Percentiles rank a stretch among this genome's conserved stretches.
Evolutionary conservation across 2,888 invertebrate species (phyloP).

Genomic region (Holacanthella duospinosa): DNA sequence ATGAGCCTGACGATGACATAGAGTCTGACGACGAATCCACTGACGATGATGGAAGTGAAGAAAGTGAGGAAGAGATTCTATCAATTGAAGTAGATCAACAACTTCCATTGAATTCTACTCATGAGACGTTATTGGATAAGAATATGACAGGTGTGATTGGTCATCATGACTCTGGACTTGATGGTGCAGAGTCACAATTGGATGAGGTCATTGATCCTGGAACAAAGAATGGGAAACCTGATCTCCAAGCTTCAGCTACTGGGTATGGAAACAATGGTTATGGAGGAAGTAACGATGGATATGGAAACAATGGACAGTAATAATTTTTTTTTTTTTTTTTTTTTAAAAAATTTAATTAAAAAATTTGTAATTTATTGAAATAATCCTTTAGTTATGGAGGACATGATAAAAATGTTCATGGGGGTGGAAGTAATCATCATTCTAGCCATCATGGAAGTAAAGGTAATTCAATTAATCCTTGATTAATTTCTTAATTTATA

Average conservation of each 20-base stretch:
- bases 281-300: slow-evolving; percentile 4
- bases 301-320: slow-evolving; percentile 6
- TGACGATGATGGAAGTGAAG: slow-evolving; percentile 2
- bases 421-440: not conserved
- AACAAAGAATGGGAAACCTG: no score
- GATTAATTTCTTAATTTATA: not conserved
- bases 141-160: no score
- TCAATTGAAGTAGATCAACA: no score
- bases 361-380: no score
- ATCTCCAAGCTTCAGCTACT: slow-evolving; percentile 24
- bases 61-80: no score
- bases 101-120: no score
- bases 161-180: no score
- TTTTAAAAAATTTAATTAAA: not conserved
- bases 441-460: slow-evolving; percentile 12
- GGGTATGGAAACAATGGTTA: slow-evolving; percentile 16
- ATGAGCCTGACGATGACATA: not conserved
- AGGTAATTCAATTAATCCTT: not conserved
- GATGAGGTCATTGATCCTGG: no score
- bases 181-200: no score
- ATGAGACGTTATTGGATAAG: no score
- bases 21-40: no score
- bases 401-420: slow-evolving; percentile 2
- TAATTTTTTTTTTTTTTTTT: not conserved
- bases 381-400: slow-evolving; percentile 13